Evolutionary conservation across 1,140 invertebrate species (phyloP).

Genomic region (Trachymyrmex septentrionalis): DNA sequence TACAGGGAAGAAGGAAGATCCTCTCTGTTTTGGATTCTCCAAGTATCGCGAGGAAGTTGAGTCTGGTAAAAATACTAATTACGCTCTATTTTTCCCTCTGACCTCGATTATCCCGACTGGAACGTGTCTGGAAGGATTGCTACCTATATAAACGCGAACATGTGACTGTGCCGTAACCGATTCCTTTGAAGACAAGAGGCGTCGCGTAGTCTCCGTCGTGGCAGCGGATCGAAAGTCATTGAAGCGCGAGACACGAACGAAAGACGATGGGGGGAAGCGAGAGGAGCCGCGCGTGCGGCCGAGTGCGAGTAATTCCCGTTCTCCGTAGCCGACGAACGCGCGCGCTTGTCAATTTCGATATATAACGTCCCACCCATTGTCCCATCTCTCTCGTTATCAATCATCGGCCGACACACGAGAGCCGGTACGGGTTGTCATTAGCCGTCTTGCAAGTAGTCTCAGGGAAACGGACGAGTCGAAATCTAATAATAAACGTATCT

Average conservation of each 20-base stretch:
- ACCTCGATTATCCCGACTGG: background rate
- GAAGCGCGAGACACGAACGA: slow-evolving; percentile 11
- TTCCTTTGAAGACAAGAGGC: background rate
- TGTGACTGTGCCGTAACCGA: background rate
- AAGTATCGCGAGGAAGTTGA: slow-evolving; percentile 13
- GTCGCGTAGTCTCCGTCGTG: background rate
- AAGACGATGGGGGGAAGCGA: background rate
- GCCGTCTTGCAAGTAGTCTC: slow-evolving; percentile 1
- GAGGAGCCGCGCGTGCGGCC: background rate
- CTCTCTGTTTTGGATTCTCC: background rate
- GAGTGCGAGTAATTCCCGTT: background rate
- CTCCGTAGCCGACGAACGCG: background rate
- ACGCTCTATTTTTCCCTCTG: slow-evolving; percentile 12
- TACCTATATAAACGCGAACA: background rate
- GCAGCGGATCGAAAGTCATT: background rate
- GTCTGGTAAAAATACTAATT: slow-evolving; percentile 43
- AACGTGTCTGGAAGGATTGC: background rate
- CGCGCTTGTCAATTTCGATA: background rate
- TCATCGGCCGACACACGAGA: background rate
- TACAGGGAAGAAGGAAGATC: background rate
- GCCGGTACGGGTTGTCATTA: slow-evolving; percentile 36
- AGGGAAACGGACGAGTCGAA: slow-evolving; percentile 37
- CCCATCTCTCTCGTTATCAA: background rate
- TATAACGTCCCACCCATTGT: background rate
- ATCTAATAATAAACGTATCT: slow-evolving; percentile 60